Percentiles rank a stretch among this genome's conserved stretches.
phyloP scores from a whole-genome alignment of 2,888 invertebrate species.

The Acleris literana region DNA sequence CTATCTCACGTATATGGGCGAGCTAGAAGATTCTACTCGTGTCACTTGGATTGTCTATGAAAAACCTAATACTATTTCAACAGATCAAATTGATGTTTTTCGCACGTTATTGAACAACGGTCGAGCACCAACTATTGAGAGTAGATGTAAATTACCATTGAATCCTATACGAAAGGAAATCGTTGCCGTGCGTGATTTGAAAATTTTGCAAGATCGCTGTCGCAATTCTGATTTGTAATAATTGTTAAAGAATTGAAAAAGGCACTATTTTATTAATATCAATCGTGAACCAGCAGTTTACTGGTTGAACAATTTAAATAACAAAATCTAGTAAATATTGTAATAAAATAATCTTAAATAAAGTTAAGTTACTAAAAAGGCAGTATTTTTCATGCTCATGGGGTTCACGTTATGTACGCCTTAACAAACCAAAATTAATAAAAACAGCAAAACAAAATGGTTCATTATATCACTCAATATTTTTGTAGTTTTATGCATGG shows the following conservation, averaged over 20 bases:
- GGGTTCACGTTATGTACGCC: too few species aligned
- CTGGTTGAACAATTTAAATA: too few species aligned
- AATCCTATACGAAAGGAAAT: constrained; percentile 18
- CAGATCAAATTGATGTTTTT: constrained; percentile 22
- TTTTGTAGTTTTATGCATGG: not conserved
- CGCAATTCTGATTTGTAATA: constrained; percentile 7
- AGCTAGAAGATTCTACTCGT: not conserved
- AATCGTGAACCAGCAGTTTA: too few species aligned
- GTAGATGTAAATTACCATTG: constrained; percentile 23
- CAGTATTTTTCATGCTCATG: too few species aligned
- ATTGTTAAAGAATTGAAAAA: constrained; percentile 6
- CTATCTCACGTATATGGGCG: constrained; percentile 16
- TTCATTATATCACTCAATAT: not conserved
- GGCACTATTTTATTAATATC: not conserved
- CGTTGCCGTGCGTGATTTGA: constrained; percentile 19
- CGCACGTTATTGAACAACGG: constrained; percentile 11
- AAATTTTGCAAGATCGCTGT: constrained; percentile 1
- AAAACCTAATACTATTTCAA: constrained; percentile 12
- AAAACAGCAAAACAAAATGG: too few species aligned
- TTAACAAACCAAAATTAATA: too few species aligned
- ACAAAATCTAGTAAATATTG: too few species aligned
- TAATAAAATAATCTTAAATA: too few species aligned
- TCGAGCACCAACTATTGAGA: constrained; percentile 13
- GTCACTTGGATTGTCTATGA: constrained; percentile 20
- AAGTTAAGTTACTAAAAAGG: too few species aligned